Conservation (phyloP, 2,113 vertebrate species). For the Benitochromis conjunctus region DNA sequence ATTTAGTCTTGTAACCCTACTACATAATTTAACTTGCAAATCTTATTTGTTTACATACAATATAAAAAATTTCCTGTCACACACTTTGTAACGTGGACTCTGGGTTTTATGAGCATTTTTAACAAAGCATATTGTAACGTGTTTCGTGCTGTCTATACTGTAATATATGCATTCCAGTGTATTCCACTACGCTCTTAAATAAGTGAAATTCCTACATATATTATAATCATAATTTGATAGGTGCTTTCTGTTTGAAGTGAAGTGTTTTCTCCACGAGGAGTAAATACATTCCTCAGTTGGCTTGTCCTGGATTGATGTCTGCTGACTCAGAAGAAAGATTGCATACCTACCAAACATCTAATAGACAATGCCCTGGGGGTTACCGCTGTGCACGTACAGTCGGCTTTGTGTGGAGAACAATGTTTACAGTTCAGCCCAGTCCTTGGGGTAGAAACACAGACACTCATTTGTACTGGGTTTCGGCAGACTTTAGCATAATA, state of each 20-base stretch:
- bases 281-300: constrained; percentile 56
- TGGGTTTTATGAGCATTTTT: neutral
- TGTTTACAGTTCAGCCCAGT: constrained; percentile 34
- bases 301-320: constrained; percentile 65
- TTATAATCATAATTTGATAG: constrained; percentile 10
- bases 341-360: constrained; percentile 44
- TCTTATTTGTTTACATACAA: neutral
- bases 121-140: neutral
- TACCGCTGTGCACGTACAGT: constrained; percentile 3
- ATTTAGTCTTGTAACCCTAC: neutral
- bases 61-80: neutral
- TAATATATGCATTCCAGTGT: neutral
- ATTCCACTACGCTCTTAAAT: neutral
- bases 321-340: constrained; percentile 58
- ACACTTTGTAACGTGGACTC: rapidly evolving
- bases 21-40: neutral
- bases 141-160: neutral
- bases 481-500: neutral
- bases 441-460: constrained; percentile 2
- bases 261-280: constrained; percentile 26
- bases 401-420: constrained; percentile 17
- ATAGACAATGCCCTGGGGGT: constrained; percentile 27
- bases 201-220: constrained; percentile 9
- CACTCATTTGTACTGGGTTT: constrained; percentile 7
- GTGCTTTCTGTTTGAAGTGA: constrained; percentile 40